A percentile compares a stretch with the other conserved stretches of the same genome.
phyloP scores from a whole-genome alignment of 2,113 vertebrate genomes.

The Forbesichthys agassizii region DNA sequence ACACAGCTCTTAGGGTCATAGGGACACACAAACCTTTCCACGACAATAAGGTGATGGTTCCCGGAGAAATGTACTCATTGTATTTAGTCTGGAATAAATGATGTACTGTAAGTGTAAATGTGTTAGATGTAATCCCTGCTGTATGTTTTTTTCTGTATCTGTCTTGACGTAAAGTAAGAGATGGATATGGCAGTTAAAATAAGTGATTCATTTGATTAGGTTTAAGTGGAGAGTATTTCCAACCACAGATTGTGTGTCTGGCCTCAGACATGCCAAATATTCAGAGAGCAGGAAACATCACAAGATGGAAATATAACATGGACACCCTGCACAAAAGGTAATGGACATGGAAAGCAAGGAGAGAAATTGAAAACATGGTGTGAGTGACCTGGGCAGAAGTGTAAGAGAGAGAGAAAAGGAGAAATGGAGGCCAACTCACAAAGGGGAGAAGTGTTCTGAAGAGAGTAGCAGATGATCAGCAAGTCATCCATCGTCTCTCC shows the following conservation, averaged over 20 bases:
- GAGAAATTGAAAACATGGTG: background rate
- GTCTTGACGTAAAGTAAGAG: no score
- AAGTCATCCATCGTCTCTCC: conserved; percentile 9
- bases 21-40: no score
- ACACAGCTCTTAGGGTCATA: no score
- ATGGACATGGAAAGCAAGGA: background rate
- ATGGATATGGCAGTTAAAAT: background rate
- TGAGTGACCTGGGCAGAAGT: background rate
- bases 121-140: no score
- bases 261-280: background rate
- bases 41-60: no score
- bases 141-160: no score
- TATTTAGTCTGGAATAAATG: no score
- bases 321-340: background rate
- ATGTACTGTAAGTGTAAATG: no score
- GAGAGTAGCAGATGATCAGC: conserved; percentile 10
- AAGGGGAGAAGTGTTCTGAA: background rate
- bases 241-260: background rate
- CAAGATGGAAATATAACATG: background rate
- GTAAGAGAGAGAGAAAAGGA: no score
- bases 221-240: background rate
- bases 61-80: no score
- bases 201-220: background rate
- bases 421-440: background rate
- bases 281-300: background rate